Evolutionary conservation across 30 jellyfish, hydroid and myxozoan species (phyloP).

Genomic region (Pelagia noctiluca): DNA sequence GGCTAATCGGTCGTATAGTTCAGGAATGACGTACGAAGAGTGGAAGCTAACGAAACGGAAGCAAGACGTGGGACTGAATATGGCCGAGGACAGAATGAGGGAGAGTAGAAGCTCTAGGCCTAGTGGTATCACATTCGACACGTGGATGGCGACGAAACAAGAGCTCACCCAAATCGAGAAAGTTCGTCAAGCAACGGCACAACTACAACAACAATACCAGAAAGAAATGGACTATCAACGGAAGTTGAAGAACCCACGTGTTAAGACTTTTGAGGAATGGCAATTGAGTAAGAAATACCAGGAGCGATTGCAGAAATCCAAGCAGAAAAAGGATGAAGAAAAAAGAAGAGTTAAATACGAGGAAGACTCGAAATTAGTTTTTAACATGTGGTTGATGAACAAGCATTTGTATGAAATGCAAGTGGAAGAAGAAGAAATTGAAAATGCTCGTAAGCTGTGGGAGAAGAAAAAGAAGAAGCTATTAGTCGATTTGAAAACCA

Average conservation of each 20-base stretch:
- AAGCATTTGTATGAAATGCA: constrained; percentile 56
- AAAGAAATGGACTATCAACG: constrained; percentile 32
- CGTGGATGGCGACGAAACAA: constrained; percentile 48
- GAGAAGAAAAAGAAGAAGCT: constrained; percentile 27
- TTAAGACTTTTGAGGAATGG: constrained; percentile 85
- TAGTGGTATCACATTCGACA: constrained; percentile 52
- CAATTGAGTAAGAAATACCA: constrained; percentile 47
- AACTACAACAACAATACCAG: constrained; percentile 33
- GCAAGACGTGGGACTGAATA: neutral
- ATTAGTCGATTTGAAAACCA: neutral
- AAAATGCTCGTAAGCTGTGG: constrained; percentile 44
- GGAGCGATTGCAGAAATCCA: constrained; percentile 33
- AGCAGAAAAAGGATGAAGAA: constrained; percentile 23
- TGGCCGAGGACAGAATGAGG: neutral
- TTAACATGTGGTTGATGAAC: constrained; percentile 65
- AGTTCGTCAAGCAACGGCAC: constrained; percentile 42
- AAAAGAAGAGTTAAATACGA: constrained; percentile 37
- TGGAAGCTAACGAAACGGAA: constrained; percentile 56
- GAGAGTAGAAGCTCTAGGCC: neutral
- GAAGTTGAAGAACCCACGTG: constrained; percentile 19
- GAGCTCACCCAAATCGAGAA: constrained; percentile 55
- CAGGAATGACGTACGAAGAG: constrained; percentile 46
- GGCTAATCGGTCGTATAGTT: constrained; percentile 40
- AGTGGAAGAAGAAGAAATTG: constrained; percentile 41
- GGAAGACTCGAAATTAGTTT: constrained; percentile 59